Base-by-base conservation (phyloP, 2,888 invertebrate genomes). In the Drosophila kambysellisi region DNA sequence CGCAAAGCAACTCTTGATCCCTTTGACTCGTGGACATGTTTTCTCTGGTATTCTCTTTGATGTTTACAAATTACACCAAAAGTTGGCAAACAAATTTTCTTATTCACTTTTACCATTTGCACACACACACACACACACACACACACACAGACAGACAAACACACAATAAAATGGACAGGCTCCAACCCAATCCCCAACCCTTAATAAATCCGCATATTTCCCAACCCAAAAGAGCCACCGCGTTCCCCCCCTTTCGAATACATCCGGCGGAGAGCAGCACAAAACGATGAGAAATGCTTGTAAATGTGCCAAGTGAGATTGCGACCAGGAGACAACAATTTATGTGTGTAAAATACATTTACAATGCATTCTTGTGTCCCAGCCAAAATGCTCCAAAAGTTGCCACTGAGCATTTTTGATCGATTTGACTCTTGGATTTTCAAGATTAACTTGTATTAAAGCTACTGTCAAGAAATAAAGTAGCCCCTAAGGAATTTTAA, bases 1-100 rank as follows among this genome's bases (percentile, higher is more conserved):
- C 90, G 89, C 90, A 87, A 87, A 87, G 87, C 87, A 87, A 87
- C 90, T 87, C 90, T 89, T 87, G 90, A 87, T 87, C 87, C 87
- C 89, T 87, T 87, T 87, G 87, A 87, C 87, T 90, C 84, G 87
- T 83, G 84, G 87, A 90, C 87, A 87, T 87, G 87, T 89, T 86
- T 90, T 81, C 89, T 75, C 81, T 75, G 75, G 79, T 77, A 85
- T 88, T 88, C 90, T 90, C 87, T 87, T 87, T 87, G 87, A 87
- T 87, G 87, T 87, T 90, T 87, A 87, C 87, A 87, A 87, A 87
- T 87, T 87, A 90, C 90, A 90, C 84, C 87, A 83, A 89, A 87
- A 87, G 81, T 87, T 87, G 89, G 79, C 90, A 87, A 87, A 87
- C 87, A 87, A 87, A 87, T 87, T 87, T 87, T 87, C 87, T 89